Conservation (phyloP, 2,797 vertebrate species). For the Hylomyscus alleni region DNA sequence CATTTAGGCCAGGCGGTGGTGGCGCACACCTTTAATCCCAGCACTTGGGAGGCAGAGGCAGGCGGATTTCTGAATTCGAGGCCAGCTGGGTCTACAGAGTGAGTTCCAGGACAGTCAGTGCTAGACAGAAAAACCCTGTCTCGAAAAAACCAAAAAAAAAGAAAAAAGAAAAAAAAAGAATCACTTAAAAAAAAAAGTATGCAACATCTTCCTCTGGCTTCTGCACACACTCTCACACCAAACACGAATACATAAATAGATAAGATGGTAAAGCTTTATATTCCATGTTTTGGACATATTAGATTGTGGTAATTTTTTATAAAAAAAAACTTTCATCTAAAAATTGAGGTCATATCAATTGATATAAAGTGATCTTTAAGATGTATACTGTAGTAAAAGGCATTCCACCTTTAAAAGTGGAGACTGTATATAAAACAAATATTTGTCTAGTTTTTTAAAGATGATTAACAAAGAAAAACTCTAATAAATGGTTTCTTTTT, state of each 20-base stretch:
- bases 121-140: no score
- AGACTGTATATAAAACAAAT: background rate
- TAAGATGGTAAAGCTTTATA: constrained; percentile 24
- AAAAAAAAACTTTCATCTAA: background rate
- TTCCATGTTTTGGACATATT: background rate
- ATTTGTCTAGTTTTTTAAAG: constrained; percentile 33
- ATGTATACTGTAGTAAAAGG: background rate
- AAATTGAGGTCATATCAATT: constrained; percentile 2
- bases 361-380: background rate
- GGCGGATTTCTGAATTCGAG: no score
- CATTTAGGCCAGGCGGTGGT: no score
- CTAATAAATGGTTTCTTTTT: constrained; percentile 10
- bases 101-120: no score
- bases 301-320: background rate
- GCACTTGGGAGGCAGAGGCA: no score
- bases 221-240: background rate
- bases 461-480: constrained; percentile 49
- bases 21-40: no score
- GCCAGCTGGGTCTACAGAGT: no score
- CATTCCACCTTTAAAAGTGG: constrained; percentile 32
- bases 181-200: background rate
- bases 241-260: background rate
- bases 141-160: no score
- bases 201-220: background rate
- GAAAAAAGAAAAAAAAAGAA: no score